phyloP scores from a whole-genome alignment of 2,888 invertebrate species.

The Polietes domitor region DNA sequence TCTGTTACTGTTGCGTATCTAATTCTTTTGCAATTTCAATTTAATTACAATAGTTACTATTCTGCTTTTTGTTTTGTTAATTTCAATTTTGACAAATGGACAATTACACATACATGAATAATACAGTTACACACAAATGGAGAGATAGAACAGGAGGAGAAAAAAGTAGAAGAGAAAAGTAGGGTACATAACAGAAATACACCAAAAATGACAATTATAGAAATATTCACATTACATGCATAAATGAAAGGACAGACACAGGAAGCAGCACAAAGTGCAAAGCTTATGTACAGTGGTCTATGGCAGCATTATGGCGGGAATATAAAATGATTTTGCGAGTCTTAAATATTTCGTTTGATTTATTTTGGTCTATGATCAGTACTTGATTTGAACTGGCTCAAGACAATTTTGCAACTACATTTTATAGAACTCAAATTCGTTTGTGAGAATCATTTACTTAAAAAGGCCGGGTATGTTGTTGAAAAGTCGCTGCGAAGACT shows the following conservation, averaged over 20 bases:
- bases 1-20: slow-evolving; percentile 52
- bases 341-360: too few species aligned
- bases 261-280: neutral
- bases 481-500: too few species aligned
- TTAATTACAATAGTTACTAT: slow-evolving; percentile 77
- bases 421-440: too few species aligned
- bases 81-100: slow-evolving; percentile 27
- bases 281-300: neutral
- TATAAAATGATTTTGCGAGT: too few species aligned
- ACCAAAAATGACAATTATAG: slow-evolving; percentile 4
- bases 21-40: slow-evolving; percentile 76
- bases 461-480: too few species aligned
- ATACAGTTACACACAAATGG: slow-evolving; percentile 24
- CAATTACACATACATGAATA: neutral
- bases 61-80: slow-evolving; percentile 68
- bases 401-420: too few species aligned
- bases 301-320: neutral
- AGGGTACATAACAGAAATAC: slow-evolving; percentile 39
- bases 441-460: too few species aligned
- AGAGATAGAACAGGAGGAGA: neutral
- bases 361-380: too few species aligned
- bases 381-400: too few species aligned
- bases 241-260: slow-evolving; percentile 21
- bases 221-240: neutral
- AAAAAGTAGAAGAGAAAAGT: slow-evolving; percentile 31